These are phyloP conservation scores for Lasius platythorax DNA, from an alignment of 2,888 invertebrate species.

Conservation along the genomic window DNA sequence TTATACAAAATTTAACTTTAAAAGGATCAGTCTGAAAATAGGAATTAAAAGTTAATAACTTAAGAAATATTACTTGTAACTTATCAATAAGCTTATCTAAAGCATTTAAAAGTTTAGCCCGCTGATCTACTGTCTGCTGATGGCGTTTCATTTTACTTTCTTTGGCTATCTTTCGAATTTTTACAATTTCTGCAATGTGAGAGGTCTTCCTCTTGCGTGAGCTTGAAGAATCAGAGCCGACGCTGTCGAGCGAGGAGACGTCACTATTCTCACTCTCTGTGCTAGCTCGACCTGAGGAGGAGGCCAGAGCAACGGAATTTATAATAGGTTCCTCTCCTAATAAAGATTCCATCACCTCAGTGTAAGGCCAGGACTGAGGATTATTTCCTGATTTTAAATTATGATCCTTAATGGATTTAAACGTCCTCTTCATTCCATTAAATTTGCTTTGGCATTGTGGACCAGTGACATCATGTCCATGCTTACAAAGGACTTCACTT, in stretches of 20 bases:
- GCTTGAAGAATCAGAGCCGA: not conserved
- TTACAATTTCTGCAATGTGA: not conserved
- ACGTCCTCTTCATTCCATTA: conserved; percentile 53
- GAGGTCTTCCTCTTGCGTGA: not conserved
- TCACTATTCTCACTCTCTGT: conserved; percentile 4
- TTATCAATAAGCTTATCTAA: conserved; percentile 18
- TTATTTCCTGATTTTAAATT: conserved; percentile 47
- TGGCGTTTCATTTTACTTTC: conserved; percentile 23
- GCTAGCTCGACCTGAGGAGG: conserved; percentile 15
- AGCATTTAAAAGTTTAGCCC: not conserved
- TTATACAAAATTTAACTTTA: too few relatives aligned
- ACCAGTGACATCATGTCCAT: conserved; percentile 45
- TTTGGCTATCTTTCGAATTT: conserved; percentile 11
- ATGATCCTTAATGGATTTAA: conserved; percentile 45
- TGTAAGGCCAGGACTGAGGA: conserved; percentile 35
- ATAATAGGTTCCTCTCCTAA: conserved; percentile 47
- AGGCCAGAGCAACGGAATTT: conserved; percentile 33
- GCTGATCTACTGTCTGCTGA: not conserved
- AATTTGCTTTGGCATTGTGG: conserved; percentile 55
- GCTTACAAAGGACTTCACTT: conserved; percentile 7
- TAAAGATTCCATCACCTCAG: conserved; percentile 43
- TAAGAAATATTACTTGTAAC: conserved; percentile 9
- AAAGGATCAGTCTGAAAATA: not conserved
- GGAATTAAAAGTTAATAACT: not conserved
- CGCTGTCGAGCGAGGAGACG: not conserved